phyloP scores from a whole-genome alignment of 2,797 vertebrate species.

The Sebastes iracundus region DNA sequence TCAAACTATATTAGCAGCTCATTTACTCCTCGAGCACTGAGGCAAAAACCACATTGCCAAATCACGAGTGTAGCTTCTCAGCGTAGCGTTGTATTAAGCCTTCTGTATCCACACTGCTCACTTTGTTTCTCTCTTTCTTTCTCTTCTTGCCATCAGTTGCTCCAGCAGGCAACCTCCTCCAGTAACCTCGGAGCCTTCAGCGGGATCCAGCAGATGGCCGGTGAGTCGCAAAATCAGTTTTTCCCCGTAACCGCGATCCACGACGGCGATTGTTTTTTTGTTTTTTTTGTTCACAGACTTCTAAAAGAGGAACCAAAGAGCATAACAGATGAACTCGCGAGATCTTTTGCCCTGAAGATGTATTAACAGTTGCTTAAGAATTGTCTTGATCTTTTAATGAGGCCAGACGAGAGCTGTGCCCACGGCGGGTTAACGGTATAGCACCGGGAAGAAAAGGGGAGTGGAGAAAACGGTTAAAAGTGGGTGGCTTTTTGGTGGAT shows the following conservation, averaged over 20 bases:
- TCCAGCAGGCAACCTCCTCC: conserved; percentile 96
- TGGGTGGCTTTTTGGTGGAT: background rate
- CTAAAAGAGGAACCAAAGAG: conserved; percentile 71
- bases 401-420: conserved; percentile 67
- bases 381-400: conserved; percentile 80
- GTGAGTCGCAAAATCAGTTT: conserved; percentile 84
- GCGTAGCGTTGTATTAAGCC: conserved; percentile 10
- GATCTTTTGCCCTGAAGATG: conserved; percentile 71
- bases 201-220: conserved; percentile 99
- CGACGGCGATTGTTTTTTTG: conserved; percentile 43
- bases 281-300: conserved; percentile 45
- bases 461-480: conserved; percentile 21
- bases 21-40: conserved; percentile 65
- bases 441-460: conserved; percentile 17
- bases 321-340: conserved; percentile 71
- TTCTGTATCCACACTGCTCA: conserved; percentile 30
- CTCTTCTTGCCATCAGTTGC: conserved; percentile 84
- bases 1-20: conserved; percentile 70
- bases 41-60: conserved; percentile 55
- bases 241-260: background rate
- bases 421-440: conserved; percentile 60
- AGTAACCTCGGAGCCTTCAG: conserved; percentile 95
- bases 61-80: conserved; percentile 42
- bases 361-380: conserved; percentile 72
- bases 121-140: conserved; percentile 6